A percentile compares a stretch with the other conserved stretches of the same genome.
phyloP scores from a whole-genome alignment of 2,797 vertebrate species.

The Phoxinus dragarum region DNA sequence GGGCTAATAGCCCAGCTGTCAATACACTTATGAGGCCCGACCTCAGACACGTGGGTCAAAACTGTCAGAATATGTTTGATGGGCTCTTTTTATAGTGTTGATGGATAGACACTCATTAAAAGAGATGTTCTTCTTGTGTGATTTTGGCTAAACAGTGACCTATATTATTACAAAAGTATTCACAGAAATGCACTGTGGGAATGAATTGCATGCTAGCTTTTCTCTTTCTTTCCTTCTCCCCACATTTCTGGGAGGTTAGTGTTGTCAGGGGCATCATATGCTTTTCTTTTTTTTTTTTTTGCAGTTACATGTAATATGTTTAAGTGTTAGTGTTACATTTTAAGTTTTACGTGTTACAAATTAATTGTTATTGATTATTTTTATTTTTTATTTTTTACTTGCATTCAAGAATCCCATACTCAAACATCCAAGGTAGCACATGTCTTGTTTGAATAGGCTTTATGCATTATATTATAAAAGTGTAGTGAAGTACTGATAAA shows the following conservation, averaged over 20 bases:
- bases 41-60: conserved; percentile 52
- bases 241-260: not conserved
- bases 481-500: not conserved
- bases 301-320: not conserved
- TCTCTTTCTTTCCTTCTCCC: not conserved
- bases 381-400: not conserved
- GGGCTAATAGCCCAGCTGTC: conserved; percentile 59
- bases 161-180: not conserved
- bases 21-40: conserved; percentile 64
- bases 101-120: conserved; percentile 60
- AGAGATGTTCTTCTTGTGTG: not conserved
- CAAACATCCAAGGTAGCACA: not conserved
- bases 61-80: conserved; percentile 64
- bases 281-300: not conserved
- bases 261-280: not conserved
- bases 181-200: not conserved
- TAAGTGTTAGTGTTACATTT: not conserved
- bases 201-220: not conserved
- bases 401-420: not conserved
- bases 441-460: not conserved
- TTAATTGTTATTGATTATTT: not conserved
- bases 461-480: not conserved
- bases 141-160: conserved; percentile 7
- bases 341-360: not conserved
- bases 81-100: conserved; percentile 53